phyloP scores from a whole-genome alignment of 92 coral and sea anemone genomes.

The Actinostola sp. region DNA sequence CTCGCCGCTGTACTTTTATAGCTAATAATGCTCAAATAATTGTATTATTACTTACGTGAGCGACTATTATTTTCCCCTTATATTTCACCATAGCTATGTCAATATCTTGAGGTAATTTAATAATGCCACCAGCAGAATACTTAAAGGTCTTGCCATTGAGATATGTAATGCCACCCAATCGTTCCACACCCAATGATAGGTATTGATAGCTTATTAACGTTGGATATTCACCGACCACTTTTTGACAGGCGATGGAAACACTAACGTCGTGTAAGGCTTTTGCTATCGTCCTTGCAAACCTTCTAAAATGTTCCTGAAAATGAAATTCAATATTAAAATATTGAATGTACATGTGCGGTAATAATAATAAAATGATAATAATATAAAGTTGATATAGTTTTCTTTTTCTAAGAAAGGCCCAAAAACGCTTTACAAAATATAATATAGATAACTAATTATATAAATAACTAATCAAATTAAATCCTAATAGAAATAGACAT shows the following conservation, averaged over 20 bases:
- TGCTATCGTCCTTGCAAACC: background rate
- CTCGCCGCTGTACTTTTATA: too few relatives aligned
- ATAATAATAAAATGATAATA: too few relatives aligned
- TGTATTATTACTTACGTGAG: conserved; percentile 4
- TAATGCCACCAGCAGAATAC: background rate
- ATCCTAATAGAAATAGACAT: too few relatives aligned
- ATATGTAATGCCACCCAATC: background rate
- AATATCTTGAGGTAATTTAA: background rate
- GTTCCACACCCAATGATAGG: conserved; percentile 8
- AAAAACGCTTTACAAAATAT: too few relatives aligned
- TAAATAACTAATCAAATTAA: too few relatives aligned
- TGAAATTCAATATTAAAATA: too few relatives aligned
- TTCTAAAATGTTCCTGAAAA: conserved; percentile 12
- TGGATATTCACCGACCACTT: conserved; percentile 21
- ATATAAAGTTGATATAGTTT: too few relatives aligned
- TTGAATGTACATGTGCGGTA: too few relatives aligned
- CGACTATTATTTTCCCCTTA: background rate
- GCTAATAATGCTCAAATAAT: too few relatives aligned
- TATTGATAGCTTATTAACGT: background rate
- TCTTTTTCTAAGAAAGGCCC: too few relatives aligned
- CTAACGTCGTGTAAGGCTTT: conserved; percentile 5
- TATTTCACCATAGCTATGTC: background rate
- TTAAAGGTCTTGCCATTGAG: conserved; percentile 10
- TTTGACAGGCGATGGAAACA: conserved; percentile 4
- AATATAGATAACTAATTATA: too few relatives aligned